phyloP scores from a whole-genome alignment of 2,888 invertebrate genomes.

The Bugula neritina region DNA sequence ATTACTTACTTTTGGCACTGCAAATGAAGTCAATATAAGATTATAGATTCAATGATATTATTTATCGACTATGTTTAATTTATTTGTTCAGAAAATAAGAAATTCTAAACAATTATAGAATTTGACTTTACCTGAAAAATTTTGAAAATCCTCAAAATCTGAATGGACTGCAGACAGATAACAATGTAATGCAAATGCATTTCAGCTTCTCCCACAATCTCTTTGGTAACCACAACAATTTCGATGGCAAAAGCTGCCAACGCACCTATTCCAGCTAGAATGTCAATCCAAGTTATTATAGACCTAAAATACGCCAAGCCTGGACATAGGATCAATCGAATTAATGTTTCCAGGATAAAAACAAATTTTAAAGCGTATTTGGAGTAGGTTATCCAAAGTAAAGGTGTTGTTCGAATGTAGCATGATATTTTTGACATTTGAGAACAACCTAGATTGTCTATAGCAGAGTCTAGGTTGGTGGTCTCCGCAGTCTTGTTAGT shows the following conservation, averaged over 20 bases:
- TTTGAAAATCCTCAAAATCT: not conserved
- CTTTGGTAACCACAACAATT: not conserved
- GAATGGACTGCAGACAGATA: not conserved
- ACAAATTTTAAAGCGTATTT: not conserved
- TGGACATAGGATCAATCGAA: conserved; percentile 2
- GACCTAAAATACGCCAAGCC: conserved; percentile 17
- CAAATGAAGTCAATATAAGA: too few relatives aligned
- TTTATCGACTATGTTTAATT: too few relatives aligned
- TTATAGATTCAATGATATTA: too few relatives aligned
- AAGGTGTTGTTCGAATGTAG: not conserved
- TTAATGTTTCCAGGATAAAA: not conserved
- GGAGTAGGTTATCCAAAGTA: not conserved
- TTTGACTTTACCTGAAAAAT: conserved; percentile 5
- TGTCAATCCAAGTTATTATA: conserved; percentile 13
- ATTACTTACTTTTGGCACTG: too few relatives aligned
- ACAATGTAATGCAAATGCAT: not conserved
- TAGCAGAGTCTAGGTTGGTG: not conserved
- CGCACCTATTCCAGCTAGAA: not conserved
- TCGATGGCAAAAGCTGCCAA: not conserved
- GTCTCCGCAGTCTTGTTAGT: not conserved
- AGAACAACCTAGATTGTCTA: not conserved
- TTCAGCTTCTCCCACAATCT: not conserved
- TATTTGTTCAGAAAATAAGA: not conserved
- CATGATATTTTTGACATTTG: not conserved
- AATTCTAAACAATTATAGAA: not conserved